Conservation (phyloP, 2,113 vertebrate species). For the Pelvicachromis taeniatus region DNA sequence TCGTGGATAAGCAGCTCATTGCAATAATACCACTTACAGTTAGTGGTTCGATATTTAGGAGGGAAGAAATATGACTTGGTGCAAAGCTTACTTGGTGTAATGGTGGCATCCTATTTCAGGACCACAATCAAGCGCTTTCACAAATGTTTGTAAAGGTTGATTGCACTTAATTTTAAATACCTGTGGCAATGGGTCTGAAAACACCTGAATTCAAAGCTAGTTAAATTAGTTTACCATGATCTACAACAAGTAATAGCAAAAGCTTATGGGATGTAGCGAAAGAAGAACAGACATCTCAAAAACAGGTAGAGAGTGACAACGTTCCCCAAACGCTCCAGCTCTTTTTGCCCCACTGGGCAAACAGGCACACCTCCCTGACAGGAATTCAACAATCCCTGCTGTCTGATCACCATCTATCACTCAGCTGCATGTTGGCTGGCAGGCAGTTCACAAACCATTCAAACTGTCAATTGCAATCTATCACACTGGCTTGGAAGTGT, state of each 20-base stretch:
- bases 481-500: neutral
- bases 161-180: neutral
- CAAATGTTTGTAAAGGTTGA: neutral
- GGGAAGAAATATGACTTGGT: neutral
- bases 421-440: neutral
- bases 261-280: neutral
- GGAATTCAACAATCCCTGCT: neutral
- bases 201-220: neutral
- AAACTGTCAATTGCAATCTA: neutral
- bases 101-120: neutral
- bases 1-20: no score
- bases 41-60: neutral
- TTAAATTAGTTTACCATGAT: neutral
- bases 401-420: neutral
- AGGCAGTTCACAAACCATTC: neutral
- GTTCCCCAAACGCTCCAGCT: neutral
- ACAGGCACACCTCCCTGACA: neutral
- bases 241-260: neutral
- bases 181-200: neutral
- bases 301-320: neutral
- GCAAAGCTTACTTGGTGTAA: neutral
- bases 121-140: neutral
- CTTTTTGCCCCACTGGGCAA: neutral
- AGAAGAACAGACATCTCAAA: neutral
- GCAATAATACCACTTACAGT: neutral